Base-by-base conservation (phyloP, 2,888 invertebrate species). In the Caenorhabditis imperialis region DNA sequence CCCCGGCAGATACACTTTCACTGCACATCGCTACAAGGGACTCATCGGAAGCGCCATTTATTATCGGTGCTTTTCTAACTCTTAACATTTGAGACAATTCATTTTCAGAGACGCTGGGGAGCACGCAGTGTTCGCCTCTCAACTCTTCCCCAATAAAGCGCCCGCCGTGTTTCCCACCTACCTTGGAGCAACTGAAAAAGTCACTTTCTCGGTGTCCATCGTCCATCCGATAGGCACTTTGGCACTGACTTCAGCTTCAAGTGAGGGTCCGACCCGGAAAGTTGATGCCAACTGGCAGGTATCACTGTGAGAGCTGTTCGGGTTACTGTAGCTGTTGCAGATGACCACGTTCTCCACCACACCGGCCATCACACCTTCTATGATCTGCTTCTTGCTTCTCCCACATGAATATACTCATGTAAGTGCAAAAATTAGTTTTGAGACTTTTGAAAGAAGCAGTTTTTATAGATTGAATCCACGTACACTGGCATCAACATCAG, bases 261-360 rank as follows among this genome's bases (percentile, higher is more conserved):
- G 25, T 35, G 73, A 76, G n/a, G 57, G 53, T 0, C 18, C 40
- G 8, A 47, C 75, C 3, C 54, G 60, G 30, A 61, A 47, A 8
- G 57, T 78, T 42, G 81, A 81, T 55, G 62, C 53, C 0, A 75
- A 78, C 61, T 81, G 81, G 81, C 76, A 78, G 80, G 79, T 77
- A 14, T 10, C 42, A 30, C 4, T 40, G 14, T 27, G n/a, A n/a
- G n/a, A n/a, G n/a, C n/a, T n/a, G n/a, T n/a, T n/a, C n/a, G n/a
- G n/a, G n/a, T n/a, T n/a, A n/a, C n/a, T n/a, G n/a, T n/a, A n/a
- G n/a, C n/a, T n/a, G n/a, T n/a, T 69, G 8, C 51, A 79, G 77
- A 75, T 73, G 69, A 78, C 78, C 0, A 63, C 74, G 1, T 80
- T 78, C 60, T 51, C 74, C 1, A 67, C 78, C 22, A 77, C 76